Conservation (phyloP, 2,797 vertebrate species). For the Staurois parvus region DNA sequence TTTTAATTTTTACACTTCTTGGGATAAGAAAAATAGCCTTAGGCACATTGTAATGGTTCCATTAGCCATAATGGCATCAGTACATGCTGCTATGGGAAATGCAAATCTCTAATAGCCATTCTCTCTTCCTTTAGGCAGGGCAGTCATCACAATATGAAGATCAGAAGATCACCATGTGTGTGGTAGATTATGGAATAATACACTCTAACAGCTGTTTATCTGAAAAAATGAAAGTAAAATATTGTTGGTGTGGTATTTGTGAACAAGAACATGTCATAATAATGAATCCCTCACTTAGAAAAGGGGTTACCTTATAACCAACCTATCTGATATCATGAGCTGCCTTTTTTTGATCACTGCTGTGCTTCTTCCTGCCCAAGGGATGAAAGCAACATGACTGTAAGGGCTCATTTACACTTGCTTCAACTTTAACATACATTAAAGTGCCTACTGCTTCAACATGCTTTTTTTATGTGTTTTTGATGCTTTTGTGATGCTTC, state of each 20-base stretch:
- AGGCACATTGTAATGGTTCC: conserved; percentile 38
- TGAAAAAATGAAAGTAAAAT: background rate
- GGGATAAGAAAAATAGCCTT: conserved; percentile 30
- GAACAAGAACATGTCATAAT: background rate
- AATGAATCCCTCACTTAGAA: background rate
- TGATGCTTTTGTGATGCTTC: no score
- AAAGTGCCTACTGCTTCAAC: no score
- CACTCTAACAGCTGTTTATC: background rate
- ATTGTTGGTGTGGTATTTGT: background rate
- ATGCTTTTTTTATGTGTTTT: no score
- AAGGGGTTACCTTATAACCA: no score
- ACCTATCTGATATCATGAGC: no score
- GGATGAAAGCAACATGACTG: no score
- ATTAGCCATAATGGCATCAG: conserved; percentile 27
- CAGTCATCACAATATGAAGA: conserved; percentile 27
- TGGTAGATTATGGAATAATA: conserved; percentile 1
- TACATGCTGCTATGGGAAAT: conserved; percentile 43
- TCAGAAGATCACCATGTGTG: conserved; percentile 14
- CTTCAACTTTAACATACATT: no score
- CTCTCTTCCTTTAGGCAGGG: background rate
- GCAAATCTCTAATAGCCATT: conserved; percentile 44
- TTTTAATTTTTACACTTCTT: conserved; percentile 46
- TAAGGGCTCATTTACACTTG: no score
- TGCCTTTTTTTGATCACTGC: no score
- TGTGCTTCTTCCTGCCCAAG: no score